Evolutionary conservation across 2,797 vertebrate genomes (phyloP), one percentile per base, ranked within the genome.

Genomic region (Discoglossus pictus): DNA sequence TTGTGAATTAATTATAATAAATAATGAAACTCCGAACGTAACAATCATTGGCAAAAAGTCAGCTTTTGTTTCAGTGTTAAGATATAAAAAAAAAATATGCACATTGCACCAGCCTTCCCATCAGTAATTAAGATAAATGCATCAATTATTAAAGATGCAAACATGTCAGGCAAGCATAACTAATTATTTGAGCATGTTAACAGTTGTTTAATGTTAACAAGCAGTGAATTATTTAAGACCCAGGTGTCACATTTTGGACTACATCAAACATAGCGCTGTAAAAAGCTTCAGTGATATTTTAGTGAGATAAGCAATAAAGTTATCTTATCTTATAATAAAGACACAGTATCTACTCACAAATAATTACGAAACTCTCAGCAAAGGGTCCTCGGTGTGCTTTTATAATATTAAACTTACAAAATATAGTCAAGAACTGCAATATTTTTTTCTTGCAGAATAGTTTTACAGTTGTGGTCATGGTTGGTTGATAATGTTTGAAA

Each of bases 141-240:
- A 98, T 98, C 92, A 97, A 98, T 99, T 98, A 98, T 98, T 98
- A 95, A 99, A 88, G 93, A 94, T 91, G 93, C 93, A 98, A 98
- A 98, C 96, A 98, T 96, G 94, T 98, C 95, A 97, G 94, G 95
- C 94, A 93, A 94, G 94, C 94, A 96, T 93, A 96, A 96, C 94
- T 97, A 98, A 99, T 99, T 97, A 97, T 94, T 94, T 92, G 91
- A 94, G 93, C 93, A 90, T 98, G 96, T 97, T 99, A 98, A 97
- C 96, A 98, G 96, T 97, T 98, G 96, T 96, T 97, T 98, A 98
- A 97, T 98, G 95, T 93, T 96, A 95, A 93, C 90, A 91, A 91
- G 88, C 86, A 84, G 92, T 98, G 92, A 98, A 99, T 98, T 95
- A 98, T 99, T 98, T 92, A 99, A 93, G 84, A 88, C 86, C 83